Percentiles rank a stretch among this genome's conserved stretches.
phyloP scores from a whole-genome alignment of 2,888 invertebrate species.

The Exephanes ischioxanthus region DNA sequence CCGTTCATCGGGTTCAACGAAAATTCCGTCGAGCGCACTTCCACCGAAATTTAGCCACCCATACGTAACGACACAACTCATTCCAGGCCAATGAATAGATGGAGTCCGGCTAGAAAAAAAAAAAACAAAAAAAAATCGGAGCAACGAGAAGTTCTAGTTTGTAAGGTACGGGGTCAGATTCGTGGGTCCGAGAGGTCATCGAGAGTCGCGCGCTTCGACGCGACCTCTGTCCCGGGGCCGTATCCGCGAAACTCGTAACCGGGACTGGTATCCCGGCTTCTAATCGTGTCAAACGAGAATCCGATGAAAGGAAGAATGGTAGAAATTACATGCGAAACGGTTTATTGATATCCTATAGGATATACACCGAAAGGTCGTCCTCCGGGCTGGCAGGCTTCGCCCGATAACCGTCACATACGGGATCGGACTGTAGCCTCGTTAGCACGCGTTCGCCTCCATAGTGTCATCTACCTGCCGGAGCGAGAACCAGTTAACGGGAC shows the following conservation, averaged over 20 bases:
- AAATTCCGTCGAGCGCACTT: slow-evolving; percentile 27
- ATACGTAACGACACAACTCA: slow-evolving; percentile 7
- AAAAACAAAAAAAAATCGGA: slow-evolving; percentile 19
- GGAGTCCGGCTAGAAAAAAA: neutral
- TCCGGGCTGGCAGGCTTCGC: neutral
- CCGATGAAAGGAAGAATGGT: slow-evolving; percentile 44
- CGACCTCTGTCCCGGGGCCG: slow-evolving; percentile 60
- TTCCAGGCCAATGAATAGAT: slow-evolving; percentile 31
- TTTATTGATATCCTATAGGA: slow-evolving; percentile 43
- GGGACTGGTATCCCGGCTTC: slow-evolving; percentile 45
- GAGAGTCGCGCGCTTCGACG: slow-evolving; percentile 54
- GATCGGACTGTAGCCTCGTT: slow-evolving; percentile 61
- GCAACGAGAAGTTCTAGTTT: slow-evolving; percentile 63
- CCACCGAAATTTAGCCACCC: neutral
- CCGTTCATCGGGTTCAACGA: slow-evolving; percentile 10
- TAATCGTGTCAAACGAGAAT: slow-evolving; percentile 62
- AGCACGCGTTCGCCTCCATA: slow-evolving; percentile 67
- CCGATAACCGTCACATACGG: slow-evolving; percentile 35
- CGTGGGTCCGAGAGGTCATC: slow-evolving; percentile 53
- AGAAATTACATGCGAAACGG: slow-evolving; percentile 18
- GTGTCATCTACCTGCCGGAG: slow-evolving; percentile 42
- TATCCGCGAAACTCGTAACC: slow-evolving; percentile 56
- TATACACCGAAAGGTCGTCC: slow-evolving; percentile 41
- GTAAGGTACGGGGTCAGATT: slow-evolving; percentile 48
- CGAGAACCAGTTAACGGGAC: neutral